Conservation (phyloP, 1,140 invertebrate genomes). For the Homalodisca vitripennis region DNA sequence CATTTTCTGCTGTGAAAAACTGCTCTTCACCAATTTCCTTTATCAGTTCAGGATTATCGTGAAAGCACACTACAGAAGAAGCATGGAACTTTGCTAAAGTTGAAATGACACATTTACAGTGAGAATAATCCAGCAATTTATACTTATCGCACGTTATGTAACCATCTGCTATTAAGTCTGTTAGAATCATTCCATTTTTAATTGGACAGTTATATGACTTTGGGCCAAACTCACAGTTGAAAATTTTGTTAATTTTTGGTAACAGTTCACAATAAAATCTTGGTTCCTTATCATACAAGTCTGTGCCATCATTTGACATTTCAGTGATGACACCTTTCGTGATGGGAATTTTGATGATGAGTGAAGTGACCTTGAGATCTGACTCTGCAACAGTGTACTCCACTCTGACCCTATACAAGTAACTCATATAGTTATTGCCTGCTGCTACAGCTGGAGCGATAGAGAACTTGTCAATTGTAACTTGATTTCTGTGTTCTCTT, state of each 20-base stretch:
- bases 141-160: background rate
- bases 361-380: background rate
- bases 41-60: constrained; percentile 14
- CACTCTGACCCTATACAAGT: background rate
- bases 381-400: background rate
- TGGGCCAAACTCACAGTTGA: background rate
- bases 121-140: background rate
- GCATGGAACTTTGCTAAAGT: constrained; percentile 16
- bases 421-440: constrained; percentile 8
- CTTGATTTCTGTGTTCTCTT: too few species aligned
- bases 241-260: background rate
- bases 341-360: constrained; percentile 3
- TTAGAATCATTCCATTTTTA: constrained; percentile 3
- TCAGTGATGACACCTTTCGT: background rate
- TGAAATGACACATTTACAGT: background rate
- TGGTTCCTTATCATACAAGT: background rate
- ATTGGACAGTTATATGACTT: background rate
- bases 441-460: background rate
- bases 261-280: background rate
- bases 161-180: background rate
- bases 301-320: background rate
- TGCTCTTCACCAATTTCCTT: background rate
- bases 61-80: background rate
- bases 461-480: too few species aligned
- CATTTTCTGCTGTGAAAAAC: background rate